phyloP scores from a whole-genome alignment of 37 sponge, comb jelly and placozoan genomes.

The Theonella swinhoei region DNA sequence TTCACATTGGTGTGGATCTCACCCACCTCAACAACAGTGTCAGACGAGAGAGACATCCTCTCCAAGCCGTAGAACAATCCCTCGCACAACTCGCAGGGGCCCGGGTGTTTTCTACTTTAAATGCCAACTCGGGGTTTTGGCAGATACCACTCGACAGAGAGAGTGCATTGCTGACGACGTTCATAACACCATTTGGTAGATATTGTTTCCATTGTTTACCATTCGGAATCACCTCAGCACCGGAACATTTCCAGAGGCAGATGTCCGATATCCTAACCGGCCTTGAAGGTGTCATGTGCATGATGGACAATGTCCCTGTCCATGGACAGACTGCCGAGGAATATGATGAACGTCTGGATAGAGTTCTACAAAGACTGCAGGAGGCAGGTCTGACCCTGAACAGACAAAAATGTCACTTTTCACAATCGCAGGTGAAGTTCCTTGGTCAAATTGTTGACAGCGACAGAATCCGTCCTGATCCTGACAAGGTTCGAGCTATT shows the following conservation, averaged over 20 bases:
- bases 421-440: too few species aligned
- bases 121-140: constrained; percentile 62
- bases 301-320: constrained; percentile 38
- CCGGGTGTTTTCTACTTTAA: constrained; percentile 38
- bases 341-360: constrained; percentile 28
- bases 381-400: too few species aligned
- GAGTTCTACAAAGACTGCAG: constrained; percentile 16
- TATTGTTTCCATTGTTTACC: too few species aligned
- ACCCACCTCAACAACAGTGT: constrained; percentile 50
- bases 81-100: constrained; percentile 34
- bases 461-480: too few species aligned
- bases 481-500: too few species aligned
- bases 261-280: constrained; percentile 19
- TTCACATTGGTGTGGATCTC: constrained; percentile 44
- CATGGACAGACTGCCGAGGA: constrained; percentile 17
- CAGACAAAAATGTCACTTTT: too few species aligned
- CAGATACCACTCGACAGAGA: constrained; percentile 40
- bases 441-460: too few species aligned
- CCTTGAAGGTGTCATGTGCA: constrained; percentile 5
- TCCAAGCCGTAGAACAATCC: constrained; percentile 47
- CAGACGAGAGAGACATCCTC: constrained; percentile 17
- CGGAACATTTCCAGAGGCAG: constrained; percentile 29
- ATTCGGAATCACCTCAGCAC: constrained; percentile 60
- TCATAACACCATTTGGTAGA: too few species aligned
- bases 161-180: constrained; percentile 39